Conservation (phyloP, 2,113 vertebrate genomes). For the Ptilorrhoa leucosticta region DNA sequence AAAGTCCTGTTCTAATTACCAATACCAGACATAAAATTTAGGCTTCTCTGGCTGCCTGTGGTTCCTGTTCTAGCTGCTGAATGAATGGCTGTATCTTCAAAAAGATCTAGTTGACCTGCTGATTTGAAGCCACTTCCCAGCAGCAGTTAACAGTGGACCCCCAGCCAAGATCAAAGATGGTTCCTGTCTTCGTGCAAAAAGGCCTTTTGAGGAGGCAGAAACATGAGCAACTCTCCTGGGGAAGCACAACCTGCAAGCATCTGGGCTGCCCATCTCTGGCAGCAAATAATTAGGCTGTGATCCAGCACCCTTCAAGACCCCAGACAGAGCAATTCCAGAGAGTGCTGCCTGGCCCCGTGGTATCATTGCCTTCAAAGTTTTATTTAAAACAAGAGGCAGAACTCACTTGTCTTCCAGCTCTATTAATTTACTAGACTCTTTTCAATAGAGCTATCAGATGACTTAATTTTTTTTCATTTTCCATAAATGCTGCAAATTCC, state of each 20-base stretch:
- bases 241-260: not conserved
- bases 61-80: constrained; percentile 38
- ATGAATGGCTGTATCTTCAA: constrained; percentile 56
- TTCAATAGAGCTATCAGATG: not conserved
- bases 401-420: accelerated
- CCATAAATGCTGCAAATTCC: accelerated
- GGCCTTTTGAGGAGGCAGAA: not conserved
- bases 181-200: not conserved
- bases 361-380: not conserved
- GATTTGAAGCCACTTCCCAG: constrained; percentile 45
- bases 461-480: not conserved
- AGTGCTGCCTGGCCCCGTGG: accelerated
- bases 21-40: constrained; percentile 37
- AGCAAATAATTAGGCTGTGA: not conserved
- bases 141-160: constrained; percentile 9
- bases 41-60: constrained; percentile 21
- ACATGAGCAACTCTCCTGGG: not conserved
- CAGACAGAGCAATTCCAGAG: not conserved
- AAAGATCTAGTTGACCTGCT: constrained; percentile 45
- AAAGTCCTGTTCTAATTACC: constrained; percentile 46
- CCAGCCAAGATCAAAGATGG: constrained; percentile 29
- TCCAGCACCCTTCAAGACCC: not conserved
- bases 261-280: not conserved
- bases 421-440: not conserved
- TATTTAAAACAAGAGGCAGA: not conserved